Evolutionary conservation across 2,113 vertebrate species (phyloP), one percentile per base, ranked within the genome.

Genomic region (Chionomys nivalis): DNA sequence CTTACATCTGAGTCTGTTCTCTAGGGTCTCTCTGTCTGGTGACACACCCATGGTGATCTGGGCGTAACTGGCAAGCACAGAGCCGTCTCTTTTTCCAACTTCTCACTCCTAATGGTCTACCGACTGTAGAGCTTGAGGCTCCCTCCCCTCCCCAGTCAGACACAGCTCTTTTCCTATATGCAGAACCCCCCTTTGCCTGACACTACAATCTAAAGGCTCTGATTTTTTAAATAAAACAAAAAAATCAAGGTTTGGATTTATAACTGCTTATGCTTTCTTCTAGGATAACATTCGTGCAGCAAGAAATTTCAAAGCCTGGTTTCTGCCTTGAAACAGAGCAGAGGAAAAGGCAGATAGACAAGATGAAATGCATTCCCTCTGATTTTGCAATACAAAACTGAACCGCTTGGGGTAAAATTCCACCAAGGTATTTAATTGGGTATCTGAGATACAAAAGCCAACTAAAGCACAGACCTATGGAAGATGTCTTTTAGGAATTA

Each of bases 251-350:
- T 89, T 95, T 87, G 36, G 10, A 73, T 91, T 91, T 97, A 91
- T 87, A 42, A 78, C n/a, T 66, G 42, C 36, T 81, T 96, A 42
- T 89, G 24, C 81, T 94, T 96, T 92, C 42, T 70, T 55, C 86
- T n/a, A 90, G n/a, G 9, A 23, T 90, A 68, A 70, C 49, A 78
- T 49, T 73, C 36, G 23, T 61, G 42, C 39, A 90, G 44, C 47
- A 94, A 94, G 28, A 39, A 95, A 90, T 88, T 81, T 90, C 73
- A 86, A 93, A 90, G 49, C 55, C 65, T 91, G 77, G 7, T n/a
- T 89, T 78, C 82, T 82, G 28, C 83, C 92, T 95, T 91, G 72
- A 94, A 90, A 81, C 66, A 87, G 47, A 86, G 61, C 49, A 88
- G n/a, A 44, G 58, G n/a, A 81, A 82, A 90, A 93, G 39, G 17